These are phyloP conservation scores for Hedya salicella DNA, from an alignment of 2,888 invertebrate species.

Conservation along the genomic window DNA sequence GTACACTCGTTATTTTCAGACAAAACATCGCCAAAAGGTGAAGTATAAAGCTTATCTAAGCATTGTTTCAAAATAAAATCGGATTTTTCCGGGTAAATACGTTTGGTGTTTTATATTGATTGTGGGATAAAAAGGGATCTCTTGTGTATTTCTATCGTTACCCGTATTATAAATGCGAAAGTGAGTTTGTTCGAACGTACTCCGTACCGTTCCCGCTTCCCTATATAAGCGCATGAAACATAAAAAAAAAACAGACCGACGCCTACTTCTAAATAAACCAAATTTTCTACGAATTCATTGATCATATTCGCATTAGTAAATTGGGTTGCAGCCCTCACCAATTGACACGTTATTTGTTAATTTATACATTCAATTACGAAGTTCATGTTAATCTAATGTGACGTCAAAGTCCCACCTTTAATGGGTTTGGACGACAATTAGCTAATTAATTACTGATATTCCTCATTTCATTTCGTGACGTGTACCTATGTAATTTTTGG, in stretches of 20 bases:
- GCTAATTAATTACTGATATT: neutral
- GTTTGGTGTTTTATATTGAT: neutral
- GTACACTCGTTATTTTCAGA: conserved; percentile 18
- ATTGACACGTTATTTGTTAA: neutral
- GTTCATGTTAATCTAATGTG: neutral
- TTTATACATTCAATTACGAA: neutral
- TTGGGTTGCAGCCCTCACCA: neutral
- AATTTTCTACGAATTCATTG: neutral
- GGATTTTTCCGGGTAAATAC: neutral
- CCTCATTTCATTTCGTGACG: neutral
- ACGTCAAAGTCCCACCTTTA: no score
- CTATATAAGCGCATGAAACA: no score
- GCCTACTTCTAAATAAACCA: no score
- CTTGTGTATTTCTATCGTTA: no score
- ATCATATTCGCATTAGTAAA: neutral
- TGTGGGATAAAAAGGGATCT: neutral
- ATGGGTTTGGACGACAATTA: neutral
- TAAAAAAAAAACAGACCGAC: no score
- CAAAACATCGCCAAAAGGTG: neutral
- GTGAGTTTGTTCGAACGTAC: no score
- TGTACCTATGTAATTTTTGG: neutral
- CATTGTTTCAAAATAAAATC: neutral
- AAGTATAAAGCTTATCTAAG: neutral
- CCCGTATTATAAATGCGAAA: no score
- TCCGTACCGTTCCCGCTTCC: no score